Evolutionary conservation across 2,113 vertebrate species (phyloP), one percentile per base, ranked within the genome.

Genomic region (Lophura nycthemera): DNA sequence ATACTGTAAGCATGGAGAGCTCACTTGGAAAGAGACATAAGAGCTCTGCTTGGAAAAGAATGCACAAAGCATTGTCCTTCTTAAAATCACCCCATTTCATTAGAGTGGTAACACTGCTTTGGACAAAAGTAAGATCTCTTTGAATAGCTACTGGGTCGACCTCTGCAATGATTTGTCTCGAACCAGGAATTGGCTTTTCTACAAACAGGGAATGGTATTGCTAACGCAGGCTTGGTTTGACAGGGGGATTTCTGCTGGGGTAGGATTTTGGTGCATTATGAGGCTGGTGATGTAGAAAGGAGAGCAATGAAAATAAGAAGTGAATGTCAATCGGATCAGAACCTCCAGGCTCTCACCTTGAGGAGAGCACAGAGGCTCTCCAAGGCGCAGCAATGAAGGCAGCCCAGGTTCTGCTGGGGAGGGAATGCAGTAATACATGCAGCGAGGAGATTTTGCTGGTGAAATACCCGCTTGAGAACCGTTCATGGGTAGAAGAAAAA

Each of bases 401-500:
- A 88, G 75, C 38, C 36, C 27, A 30, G 34, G 89, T 7, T 59
- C 13, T 74, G 86, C 81, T 78, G 90, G 81, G 57, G 67, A n/a
- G 71, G 70, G 81, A 77, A 38, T 6, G 71, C 86, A 50, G 48
- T 69, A 94, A 94, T 59, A 77, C 77, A 54, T 77, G 83, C 90
- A 91, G 6, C 18, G 42, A 66, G 63, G 75, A 86, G 92, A 42
- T 90, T 92, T 76, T 87, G 79, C 77, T 56, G 6, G 83, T 79
- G 94, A 92, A 96, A 95, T 89, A 87, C 32, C 81, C 90, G 78
- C 92, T 93, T 95, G 90, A 69, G 92, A 96, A 79, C 89, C 60
- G 79, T 66, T 93, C 38, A 67, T 91, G 86, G 90, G 91, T 96
- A 59, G 71, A 95, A 91, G 91, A 87, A 89, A 89, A 73, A 77